Evolutionary conservation across 2,113 vertebrate species (phyloP).

Genomic region (Oxyura jamaicensis): DNA sequence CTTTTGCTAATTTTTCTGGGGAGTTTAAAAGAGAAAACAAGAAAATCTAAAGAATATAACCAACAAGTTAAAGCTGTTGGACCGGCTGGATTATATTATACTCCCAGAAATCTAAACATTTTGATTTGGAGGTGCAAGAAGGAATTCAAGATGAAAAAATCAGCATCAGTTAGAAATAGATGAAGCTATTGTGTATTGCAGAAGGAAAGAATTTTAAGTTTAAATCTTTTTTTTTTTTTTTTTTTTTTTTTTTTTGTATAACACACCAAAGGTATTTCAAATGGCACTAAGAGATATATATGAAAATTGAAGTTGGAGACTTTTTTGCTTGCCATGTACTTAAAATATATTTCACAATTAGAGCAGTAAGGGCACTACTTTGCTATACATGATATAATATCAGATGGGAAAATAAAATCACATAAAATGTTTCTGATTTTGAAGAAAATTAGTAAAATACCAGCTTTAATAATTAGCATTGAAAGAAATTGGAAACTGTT

Average conservation of each 20-base stretch:
- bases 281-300: neutral
- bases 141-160: neutral
- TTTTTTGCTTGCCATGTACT: neutral
- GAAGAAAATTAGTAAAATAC: neutral
- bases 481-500: neutral
- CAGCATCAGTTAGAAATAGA: neutral
- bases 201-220: too few species aligned
- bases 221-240: too few species aligned
- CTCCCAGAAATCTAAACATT: neutral
- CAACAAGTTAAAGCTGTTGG: neutral
- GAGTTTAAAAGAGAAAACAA: neutral
- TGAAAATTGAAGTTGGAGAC: neutral
- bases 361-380: slow-evolving; percentile 15
- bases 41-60: neutral
- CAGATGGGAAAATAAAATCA: slow-evolving; percentile 64
- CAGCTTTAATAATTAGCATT: neutral
- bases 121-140: neutral
- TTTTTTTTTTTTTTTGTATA: too few species aligned
- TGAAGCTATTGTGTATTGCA: neutral
- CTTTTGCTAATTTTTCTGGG: neutral
- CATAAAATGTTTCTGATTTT: neutral
- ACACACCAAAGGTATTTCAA: neutral
- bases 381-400: slow-evolving; percentile 56
- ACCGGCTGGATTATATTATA: neutral
- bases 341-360: neutral